These are phyloP conservation scores for Cynoglossus semilaevis DNA, from an alignment of 2,113 vertebrate genomes.

Conservation along the genomic window DNA sequence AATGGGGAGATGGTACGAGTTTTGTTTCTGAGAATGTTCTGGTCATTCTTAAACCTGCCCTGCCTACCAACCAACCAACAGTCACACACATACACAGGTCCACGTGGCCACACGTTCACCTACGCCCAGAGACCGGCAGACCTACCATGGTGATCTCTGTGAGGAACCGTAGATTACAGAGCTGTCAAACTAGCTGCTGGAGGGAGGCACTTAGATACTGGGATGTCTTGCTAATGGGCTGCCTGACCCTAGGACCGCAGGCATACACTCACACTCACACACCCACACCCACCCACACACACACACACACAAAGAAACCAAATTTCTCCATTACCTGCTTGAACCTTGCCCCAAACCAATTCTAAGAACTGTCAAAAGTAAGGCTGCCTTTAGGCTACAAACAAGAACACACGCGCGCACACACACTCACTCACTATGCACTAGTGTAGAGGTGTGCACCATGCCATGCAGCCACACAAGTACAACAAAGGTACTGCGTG, in stretches of 20 bases:
- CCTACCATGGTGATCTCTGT: conserved; percentile 47
- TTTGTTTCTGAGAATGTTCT: conserved; percentile 3
- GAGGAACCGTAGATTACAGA: conserved; percentile 63
- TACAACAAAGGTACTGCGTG: conserved; percentile 61
- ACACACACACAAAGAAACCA: conserved; percentile 32
- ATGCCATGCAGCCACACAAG: conserved; percentile 59
- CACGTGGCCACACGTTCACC: conserved; percentile 10
- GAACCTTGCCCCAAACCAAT: conserved; percentile 46
- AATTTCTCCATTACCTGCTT: conserved; percentile 20
- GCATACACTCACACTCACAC: neutral
- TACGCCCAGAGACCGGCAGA: conserved; percentile 33
- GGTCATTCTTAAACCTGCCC: conserved; percentile 30
- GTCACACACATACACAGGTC: neutral
- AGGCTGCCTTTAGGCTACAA: conserved; percentile 35
- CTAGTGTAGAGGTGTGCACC: conserved; percentile 66
- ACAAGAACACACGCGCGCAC: neutral
- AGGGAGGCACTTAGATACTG: conserved; percentile 57
- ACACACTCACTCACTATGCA: conserved; percentile 13
- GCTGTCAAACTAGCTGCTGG: conserved; percentile 61
- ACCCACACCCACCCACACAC: conserved; percentile 20
- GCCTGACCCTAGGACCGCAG: conserved; percentile 41
- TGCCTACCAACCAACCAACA: neutral
- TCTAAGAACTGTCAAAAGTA: conserved; percentile 28
- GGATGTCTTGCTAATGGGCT: conserved; percentile 62
- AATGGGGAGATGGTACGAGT: conserved; percentile 1